A percentile compares a stretch with the other conserved stretches of the same genome.
Conservation (phyloP, 2,888 invertebrate genomes). For the Leucophora obtusa region DNA sequence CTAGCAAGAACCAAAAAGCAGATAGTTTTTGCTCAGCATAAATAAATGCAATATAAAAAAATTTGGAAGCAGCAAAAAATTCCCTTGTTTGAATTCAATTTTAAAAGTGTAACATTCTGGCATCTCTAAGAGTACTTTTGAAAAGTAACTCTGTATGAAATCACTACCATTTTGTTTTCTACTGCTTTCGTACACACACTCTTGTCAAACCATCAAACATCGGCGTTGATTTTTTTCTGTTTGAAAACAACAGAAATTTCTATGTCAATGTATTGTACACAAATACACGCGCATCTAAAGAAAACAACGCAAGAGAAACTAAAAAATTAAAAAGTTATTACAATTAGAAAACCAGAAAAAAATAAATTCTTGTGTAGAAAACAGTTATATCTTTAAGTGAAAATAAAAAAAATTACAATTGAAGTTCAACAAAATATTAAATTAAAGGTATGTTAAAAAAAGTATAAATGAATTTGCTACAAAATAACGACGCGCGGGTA, state of each 20-base stretch:
- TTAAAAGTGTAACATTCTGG: no score
- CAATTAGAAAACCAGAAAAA: constrained; percentile 43
- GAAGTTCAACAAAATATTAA: constrained; percentile 29
- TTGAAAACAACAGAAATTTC: constrained; percentile 66
- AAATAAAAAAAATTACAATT: constrained; percentile 43
- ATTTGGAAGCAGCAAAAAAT: no score
- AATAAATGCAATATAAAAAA: no score
- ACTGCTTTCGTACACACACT: no score
- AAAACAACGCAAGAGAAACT: constrained; percentile 54
- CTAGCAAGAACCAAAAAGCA: no score
- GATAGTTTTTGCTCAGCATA: no score
- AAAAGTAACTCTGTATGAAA: no score
- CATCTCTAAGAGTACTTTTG: no score
- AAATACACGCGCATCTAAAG: constrained; percentile 59
- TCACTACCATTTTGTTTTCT: no score
- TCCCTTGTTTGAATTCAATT: no score
- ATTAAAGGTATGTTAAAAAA: constrained; percentile 40
- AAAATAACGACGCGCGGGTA: constrained; percentile 40
- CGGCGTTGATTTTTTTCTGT: constrained; percentile 57
- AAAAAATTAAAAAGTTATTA: constrained; percentile 34
- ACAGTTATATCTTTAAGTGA: constrained; percentile 12
- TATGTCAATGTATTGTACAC: no score
- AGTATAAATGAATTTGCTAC: not conserved
- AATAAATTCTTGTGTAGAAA: constrained; percentile 32
- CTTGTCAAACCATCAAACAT: no score